Evolutionary conservation across 2,888 invertebrate genomes (phyloP), one percentile per base, ranked within the genome.

Genomic region (Leucophenga maculata): DNA sequence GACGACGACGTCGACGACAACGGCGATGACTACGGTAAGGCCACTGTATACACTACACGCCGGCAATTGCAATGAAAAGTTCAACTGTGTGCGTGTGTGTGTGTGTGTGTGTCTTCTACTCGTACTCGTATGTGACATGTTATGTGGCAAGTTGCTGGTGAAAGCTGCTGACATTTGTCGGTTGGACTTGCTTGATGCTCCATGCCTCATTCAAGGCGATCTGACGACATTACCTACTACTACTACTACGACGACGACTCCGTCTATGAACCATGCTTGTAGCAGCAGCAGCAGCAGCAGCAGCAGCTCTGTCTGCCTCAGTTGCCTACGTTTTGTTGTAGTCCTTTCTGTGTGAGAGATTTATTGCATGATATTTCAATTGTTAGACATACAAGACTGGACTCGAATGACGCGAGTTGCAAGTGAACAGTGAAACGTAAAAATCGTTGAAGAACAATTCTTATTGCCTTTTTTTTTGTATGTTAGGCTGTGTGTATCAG

Each of bases 321-420:
- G 6, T 50, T n/a, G 6, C 9, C 11, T 39, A 3, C 3, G 39
- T 39, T 39, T 39, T 39, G 39, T 39, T 39, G 39, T 39, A 39
- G 9, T 26, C 8, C 1, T 8, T 11, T 73, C 71, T 75, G 78
- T 68, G 73, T 72, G 75, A 78, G 76, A 80, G 80, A 80, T 80
- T 80, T 80, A 80, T 82, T 78, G 80, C 80, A 78, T 80, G 80
- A 80, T 82, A 82, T 82, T 80, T 80, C 82, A 80, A 80, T 80
- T 80, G 80, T 80, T 80, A 78, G 80, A 80, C 82, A 80, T 80
- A 80, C 80, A 80, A 39, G 39, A 82, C 80, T 80, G 82, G 80
- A 82, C 79, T 50, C 39, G 82, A 72, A 74, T 72, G 54, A 65
- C 46, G 22, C 18, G 65, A 70, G 75, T 72, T 71, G 64, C 31